phyloP scores from a whole-genome alignment of 2,113 vertebrate genomes.

The Cepphus grylle region DNA sequence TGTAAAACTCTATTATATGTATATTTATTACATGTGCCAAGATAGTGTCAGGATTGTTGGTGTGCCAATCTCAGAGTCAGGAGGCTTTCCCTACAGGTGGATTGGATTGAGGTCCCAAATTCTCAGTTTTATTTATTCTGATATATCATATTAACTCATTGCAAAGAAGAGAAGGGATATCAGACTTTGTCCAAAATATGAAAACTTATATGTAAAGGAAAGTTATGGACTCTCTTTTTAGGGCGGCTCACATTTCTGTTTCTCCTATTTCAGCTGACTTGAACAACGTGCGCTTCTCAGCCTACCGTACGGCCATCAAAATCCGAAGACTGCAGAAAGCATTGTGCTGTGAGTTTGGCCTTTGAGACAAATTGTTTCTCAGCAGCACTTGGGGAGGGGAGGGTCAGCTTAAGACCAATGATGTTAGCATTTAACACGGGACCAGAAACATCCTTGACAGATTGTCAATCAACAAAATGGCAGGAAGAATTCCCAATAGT shows the following conservation, averaged over 20 bases:
- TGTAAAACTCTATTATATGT: not conserved
- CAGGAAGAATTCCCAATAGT: not conserved
- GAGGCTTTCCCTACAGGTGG: not conserved
- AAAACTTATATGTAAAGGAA: not conserved
- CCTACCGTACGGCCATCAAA: slow-evolving; percentile 98
- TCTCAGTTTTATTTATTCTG: not conserved
- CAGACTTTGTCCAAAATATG: not conserved
- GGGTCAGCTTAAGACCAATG: not conserved
- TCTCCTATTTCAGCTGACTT: slow-evolving; percentile 84
- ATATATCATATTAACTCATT: not conserved
- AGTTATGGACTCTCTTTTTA: not conserved
- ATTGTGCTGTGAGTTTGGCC: slow-evolving; percentile 87
- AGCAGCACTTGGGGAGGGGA: not conserved
- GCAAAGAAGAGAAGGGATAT: not conserved
- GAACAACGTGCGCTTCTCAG: slow-evolving; percentile 97
- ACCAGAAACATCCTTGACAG: not conserved
- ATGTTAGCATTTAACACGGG: not conserved
- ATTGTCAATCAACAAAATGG: not conserved
- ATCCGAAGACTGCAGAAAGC: slow-evolving; percentile 95
- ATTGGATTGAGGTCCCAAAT: not conserved
- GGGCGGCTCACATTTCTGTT: not conserved
- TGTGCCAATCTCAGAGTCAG: not conserved
- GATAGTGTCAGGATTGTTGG: not conserved
- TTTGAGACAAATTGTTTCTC: not conserved
- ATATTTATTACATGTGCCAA: not conserved